Base-by-base conservation (phyloP, 2,797 vertebrate species). In the Sebastes paucispinis region DNA sequence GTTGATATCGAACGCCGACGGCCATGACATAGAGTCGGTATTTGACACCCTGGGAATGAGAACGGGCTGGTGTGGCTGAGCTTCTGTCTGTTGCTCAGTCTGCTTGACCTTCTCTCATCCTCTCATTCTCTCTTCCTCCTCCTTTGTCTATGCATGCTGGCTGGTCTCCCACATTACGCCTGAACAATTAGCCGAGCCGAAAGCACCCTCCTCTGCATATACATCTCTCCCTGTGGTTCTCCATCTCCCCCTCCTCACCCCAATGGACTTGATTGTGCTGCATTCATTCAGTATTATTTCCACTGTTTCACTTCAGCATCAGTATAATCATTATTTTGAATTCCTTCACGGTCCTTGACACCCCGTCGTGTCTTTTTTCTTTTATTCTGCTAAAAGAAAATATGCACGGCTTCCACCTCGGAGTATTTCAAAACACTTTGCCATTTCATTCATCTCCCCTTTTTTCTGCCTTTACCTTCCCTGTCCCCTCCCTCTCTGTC, bases 61-160 rank as follows among this genome's bases (percentile, higher is more conserved):
- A 52, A 20, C 47, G 47, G 47, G 18, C 47, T n/a, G 47, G 47
- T 55, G 43, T 75, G 63, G 66, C 62, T 75, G 54, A 24, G 32
- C 25, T 36, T 75, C 64, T 71, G 57, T 80, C 75, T 80, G 75
- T 52, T 75, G 58, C 70, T 82, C 75, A 64, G 76, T 75, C 75
- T 52, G 74, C 62, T 29, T 92, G 88, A 91, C 91, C 87, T 91
- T 92, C 87, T 86, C 88, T 79, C 72, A 63, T 75, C 72, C 72
- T 66, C 70, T 83, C 72, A 63, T 75, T 72, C 72, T 63, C 72
- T 84, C 50, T 82, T 55, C 3, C 73, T 73, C 72, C 69, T 29
- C 69, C 57, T 88, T 92, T 89, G 86, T 92, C 82, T 85, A 9
- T 77, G 60, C 54, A 63, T 81, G 78, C 76, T 88, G 88, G 88